A percentile compares a stretch with the other conserved stretches of the same genome.
Conservation (phyloP, 1,140 invertebrate species). For the Drosophila ogumai region DNA sequence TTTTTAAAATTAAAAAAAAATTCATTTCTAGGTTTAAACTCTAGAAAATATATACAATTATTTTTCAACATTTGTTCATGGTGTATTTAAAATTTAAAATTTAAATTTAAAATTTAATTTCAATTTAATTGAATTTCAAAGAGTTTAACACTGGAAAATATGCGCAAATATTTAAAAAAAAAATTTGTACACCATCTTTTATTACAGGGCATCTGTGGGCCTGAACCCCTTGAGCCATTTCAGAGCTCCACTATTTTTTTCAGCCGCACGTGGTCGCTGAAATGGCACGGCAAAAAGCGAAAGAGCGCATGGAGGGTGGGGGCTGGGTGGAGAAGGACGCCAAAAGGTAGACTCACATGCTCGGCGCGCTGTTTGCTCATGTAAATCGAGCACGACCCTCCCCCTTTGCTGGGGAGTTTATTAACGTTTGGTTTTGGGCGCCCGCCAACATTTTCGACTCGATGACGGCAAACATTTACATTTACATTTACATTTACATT, state of each 20-base stretch:
- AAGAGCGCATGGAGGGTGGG: background rate
- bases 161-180: no score
- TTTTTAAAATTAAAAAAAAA: no score
- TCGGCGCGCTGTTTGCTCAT: conserved; percentile 64
- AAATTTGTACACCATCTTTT: no score
- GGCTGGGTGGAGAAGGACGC: background rate
- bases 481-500: conserved; percentile 68
- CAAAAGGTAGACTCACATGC: conserved; percentile 29
- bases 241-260: background rate
- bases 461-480: conserved; percentile 81
- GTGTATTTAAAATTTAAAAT: no score
- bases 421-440: conserved; percentile 70
- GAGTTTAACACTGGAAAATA: no score
- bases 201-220: background rate
- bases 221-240: background rate
- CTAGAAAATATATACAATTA: no score
- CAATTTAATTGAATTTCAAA: no score
- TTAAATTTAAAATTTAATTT: no score
- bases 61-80: no score
- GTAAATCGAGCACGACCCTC: conserved; percentile 63
- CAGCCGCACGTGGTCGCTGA: conserved; percentile 34
- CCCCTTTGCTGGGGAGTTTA: conserved; percentile 48
- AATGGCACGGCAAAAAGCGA: conserved; percentile 17
- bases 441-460: conserved; percentile 73
- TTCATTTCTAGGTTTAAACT: no score